Conservation (phyloP, 64 coral and sea anemone species). For the Dendrophyllia cribrosa region DNA sequence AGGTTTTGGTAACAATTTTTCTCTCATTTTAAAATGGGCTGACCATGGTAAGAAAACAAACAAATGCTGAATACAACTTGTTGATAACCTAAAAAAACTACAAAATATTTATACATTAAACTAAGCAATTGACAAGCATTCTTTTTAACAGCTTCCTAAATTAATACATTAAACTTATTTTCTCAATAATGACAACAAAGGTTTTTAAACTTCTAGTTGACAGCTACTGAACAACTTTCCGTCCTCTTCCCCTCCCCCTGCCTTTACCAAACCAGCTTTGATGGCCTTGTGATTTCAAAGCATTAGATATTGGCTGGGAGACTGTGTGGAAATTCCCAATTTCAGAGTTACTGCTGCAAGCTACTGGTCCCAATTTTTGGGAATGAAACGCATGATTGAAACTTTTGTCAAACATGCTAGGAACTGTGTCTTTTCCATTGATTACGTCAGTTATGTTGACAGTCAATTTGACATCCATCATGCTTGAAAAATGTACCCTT, state of each 20-base stretch:
- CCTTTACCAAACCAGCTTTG: slow-evolving; percentile 32
- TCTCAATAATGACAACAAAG: no score
- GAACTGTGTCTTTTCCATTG: not conserved
- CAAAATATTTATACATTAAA: no score
- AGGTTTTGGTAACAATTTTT: no score
- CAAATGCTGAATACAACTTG: no score
- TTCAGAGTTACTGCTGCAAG: not conserved
- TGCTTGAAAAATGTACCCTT: not conserved
- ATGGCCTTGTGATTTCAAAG: not conserved
- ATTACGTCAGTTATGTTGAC: not conserved
- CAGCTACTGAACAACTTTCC: not conserved
- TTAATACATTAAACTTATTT: no score
- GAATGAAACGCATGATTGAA: not conserved
- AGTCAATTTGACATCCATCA: not conserved
- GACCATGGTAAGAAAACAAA: no score
- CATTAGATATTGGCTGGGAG: not conserved
- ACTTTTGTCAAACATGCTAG: not conserved
- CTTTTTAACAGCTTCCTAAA: no score
- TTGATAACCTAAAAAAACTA: no score
- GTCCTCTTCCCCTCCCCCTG: slow-evolving; percentile 17
- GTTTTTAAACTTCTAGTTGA: no score
- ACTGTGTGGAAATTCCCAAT: not conserved
- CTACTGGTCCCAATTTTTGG: not conserved
- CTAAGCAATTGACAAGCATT: no score
- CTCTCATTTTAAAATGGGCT: no score